Conservation (phyloP, 2,113 vertebrate species). For the Spermophilus dauricus region DNA sequence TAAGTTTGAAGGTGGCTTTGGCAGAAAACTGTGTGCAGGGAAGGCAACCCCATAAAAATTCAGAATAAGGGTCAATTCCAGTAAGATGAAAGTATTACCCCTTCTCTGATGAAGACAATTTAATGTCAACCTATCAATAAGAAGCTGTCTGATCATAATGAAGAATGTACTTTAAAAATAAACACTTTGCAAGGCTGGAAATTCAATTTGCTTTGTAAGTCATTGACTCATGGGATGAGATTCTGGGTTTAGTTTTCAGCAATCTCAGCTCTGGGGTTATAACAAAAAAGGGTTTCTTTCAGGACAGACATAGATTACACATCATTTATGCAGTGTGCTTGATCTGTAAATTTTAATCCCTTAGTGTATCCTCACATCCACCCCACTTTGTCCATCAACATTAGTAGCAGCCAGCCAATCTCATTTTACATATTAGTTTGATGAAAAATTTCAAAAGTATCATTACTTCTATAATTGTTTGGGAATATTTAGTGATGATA, state of each 20-base stretch:
- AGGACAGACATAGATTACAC: not conserved
- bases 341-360: not conserved
- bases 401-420: not conserved
- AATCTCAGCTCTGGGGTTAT: not conserved
- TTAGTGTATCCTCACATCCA: not conserved
- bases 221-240: not conserved
- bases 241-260: not conserved
- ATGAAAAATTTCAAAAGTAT: not conserved
- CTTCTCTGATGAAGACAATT: not conserved
- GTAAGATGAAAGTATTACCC: not conserved
- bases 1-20: not conserved
- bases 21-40: not conserved
- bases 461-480: not conserved
- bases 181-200: not conserved
- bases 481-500: not conserved
- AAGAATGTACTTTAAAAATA: not conserved
- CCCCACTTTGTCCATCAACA: not conserved
- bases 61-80: not conserved
- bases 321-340: not conserved
- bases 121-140: not conserved
- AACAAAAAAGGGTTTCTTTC: not conserved
- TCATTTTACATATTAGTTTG: not conserved
- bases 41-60: not conserved
- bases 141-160: not conserved
- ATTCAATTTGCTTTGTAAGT: not conserved